Evolutionary conservation across 2,113 vertebrate genomes (phyloP), one percentile per base, ranked within the genome.

Genomic region (Echinops telfairi): DNA sequence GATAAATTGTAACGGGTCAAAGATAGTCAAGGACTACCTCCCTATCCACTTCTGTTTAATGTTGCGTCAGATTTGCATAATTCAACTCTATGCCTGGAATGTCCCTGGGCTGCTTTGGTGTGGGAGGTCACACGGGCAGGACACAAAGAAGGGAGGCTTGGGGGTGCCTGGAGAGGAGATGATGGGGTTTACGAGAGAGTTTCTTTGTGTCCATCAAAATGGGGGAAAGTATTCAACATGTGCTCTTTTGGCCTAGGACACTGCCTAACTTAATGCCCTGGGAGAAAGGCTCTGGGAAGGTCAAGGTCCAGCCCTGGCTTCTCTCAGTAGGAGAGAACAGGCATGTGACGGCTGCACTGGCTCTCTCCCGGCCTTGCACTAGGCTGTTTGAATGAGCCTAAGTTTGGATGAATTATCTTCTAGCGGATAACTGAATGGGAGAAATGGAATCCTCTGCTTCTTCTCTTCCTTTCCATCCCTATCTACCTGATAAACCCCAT

Each of bases 171-270:
- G n/a, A 71, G 15, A 66, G 6, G 11, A 4, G 17, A 3, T 25
- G 11, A 0, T 3, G 0, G 38, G 31, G 0, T 17, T 31, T 27
- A 36, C 3, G 64, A 66, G 17, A 19, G 1, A 3, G 3, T 85
- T n/a, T 78, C 25, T 64, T 80, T 47, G 20, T 60, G 4, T 25
- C 64, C 2, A 2, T 27, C 33, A 23, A 22, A n/a, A 4, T 8
- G 79, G 79, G 36, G 15, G 14, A 8, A 2, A 23, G 43, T 2
- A 6, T 64, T 95, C 81, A 94, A 83, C 81, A 95, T 95, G 86
- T 91, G 47, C 95, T 97, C 97, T 97, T 73, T 73, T 98, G 98
- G 98, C 98, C 98, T 96, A 97, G 98, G 98, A 97, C 96, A 97
- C 94, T 53, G 47, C 47, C 47, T 53, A 97, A 97, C 96, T 97